Conservation (phyloP, 1,140 invertebrate genomes). For the Hyles euphorbiae region DNA sequence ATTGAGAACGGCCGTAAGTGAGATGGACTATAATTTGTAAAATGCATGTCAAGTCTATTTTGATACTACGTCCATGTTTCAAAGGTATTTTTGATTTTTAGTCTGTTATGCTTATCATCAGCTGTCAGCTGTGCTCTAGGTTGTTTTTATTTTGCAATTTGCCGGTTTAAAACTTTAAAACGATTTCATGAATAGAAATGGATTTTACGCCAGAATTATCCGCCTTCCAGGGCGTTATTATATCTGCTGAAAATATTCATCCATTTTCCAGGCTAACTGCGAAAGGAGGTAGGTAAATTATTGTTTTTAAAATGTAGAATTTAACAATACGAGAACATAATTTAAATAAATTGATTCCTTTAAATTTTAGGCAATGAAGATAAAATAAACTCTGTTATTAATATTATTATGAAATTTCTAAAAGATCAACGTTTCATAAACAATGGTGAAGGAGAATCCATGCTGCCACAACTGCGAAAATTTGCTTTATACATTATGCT, state of each 20-base stretch:
- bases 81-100: too few relatives aligned
- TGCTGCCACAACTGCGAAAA: slow-evolving; percentile 30
- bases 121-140: too few relatives aligned
- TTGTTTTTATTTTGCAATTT: too few relatives aligned
- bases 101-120: too few relatives aligned
- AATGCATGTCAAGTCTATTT: too few relatives aligned
- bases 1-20: too few relatives aligned
- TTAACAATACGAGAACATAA: slow-evolving; percentile 2
- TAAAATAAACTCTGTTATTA: slow-evolving; percentile 44
- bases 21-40: too few relatives aligned
- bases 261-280: slow-evolving; percentile 43
- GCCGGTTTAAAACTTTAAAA: too few relatives aligned
- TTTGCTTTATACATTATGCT: slow-evolving; percentile 56
- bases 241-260: slow-evolving; percentile 49
- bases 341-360: slow-evolving; percentile 8
- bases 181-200: slow-evolving; percentile 28
- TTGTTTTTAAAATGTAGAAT: slow-evolving; percentile 4
- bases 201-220: slow-evolving; percentile 51
- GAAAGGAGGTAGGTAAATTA: slow-evolving; percentile 48
- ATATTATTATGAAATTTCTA: slow-evolving; percentile 38
- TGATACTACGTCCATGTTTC: too few relatives aligned
- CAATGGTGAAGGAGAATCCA: slow-evolving; percentile 28
- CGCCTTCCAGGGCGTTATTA: slow-evolving; percentile 52
- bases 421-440: slow-evolving; percentile 36
- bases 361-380: slow-evolving; percentile 59